Evolutionary conservation across 2,113 vertebrate genomes (phyloP).

Genomic region (Hemiprocne comata): DNA sequence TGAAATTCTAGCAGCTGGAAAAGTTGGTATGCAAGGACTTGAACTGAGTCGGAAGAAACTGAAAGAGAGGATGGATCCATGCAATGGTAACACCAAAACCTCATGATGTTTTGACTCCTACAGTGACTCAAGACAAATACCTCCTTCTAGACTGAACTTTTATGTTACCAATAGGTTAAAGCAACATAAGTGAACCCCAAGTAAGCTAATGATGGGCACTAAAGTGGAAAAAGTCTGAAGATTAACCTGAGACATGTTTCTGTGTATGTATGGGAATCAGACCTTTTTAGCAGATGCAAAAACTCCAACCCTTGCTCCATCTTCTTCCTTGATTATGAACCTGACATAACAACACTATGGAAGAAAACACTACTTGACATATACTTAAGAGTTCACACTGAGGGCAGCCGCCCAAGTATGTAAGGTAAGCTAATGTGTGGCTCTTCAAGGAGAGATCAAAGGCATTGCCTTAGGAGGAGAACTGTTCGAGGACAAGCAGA

Average conservation of each 20-base stretch:
- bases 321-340: background rate
- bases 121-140: background rate
- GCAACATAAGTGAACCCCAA: background rate
- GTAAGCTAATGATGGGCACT: background rate
- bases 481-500: background rate
- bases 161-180: background rate
- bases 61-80: background rate
- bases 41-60: background rate
- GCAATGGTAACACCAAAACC: background rate
- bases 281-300: background rate
- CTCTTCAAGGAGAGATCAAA: constrained; percentile 13
- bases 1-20: background rate
- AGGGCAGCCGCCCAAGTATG: background rate
- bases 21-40: background rate
- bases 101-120: background rate
- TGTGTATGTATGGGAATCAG: background rate
- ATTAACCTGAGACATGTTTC: background rate
- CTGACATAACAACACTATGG: background rate
- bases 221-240: background rate
- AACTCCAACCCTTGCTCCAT: background rate
- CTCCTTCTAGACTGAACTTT: background rate
- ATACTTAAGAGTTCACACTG: background rate
- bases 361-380: background rate
- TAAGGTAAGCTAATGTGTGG: background rate
- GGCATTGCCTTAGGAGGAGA: background rate